Conservation (phyloP, 92 coral and sea anemone species). For the Bergia sp. region DNA sequence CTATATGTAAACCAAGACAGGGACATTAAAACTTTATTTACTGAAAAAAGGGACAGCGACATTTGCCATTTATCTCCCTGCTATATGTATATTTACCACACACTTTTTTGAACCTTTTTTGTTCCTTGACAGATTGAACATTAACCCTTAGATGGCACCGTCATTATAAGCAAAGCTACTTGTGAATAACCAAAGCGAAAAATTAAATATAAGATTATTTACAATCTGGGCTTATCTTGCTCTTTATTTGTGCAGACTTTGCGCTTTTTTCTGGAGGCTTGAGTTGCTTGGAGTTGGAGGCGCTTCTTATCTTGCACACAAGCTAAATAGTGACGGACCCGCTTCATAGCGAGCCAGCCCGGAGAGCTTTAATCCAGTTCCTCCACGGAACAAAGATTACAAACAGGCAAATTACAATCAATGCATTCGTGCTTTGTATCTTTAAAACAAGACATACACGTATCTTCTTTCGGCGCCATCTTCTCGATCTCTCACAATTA, state of each 20-base stretch:
- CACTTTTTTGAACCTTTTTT: neutral
- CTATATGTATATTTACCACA: neutral
- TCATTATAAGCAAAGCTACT: too few relatives aligned
- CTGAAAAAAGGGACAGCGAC: neutral
- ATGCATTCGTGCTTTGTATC: neutral
- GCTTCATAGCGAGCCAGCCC: neutral
- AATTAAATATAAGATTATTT: too few relatives aligned
- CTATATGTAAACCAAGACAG: neutral
- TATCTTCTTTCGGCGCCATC: neutral
- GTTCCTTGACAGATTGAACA: too few relatives aligned
- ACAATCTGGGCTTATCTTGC: too few relatives aligned
- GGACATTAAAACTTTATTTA: neutral
- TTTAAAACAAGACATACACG: neutral
- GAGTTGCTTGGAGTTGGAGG: too few relatives aligned
- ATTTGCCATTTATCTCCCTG: too few relatives aligned
- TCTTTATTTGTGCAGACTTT: too few relatives aligned
- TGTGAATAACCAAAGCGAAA: too few relatives aligned
- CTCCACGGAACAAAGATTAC: neutral
- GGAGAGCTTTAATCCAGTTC: neutral
- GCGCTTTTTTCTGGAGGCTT: too few relatives aligned
- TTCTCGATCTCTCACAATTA: neutral
- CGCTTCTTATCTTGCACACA: too few relatives aligned
- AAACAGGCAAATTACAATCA: neutral
- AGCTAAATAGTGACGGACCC: neutral
- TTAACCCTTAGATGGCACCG: too few relatives aligned